phyloP scores from a whole-genome alignment of 2,888 invertebrate genomes.

The Himalopsyche japonica region DNA sequence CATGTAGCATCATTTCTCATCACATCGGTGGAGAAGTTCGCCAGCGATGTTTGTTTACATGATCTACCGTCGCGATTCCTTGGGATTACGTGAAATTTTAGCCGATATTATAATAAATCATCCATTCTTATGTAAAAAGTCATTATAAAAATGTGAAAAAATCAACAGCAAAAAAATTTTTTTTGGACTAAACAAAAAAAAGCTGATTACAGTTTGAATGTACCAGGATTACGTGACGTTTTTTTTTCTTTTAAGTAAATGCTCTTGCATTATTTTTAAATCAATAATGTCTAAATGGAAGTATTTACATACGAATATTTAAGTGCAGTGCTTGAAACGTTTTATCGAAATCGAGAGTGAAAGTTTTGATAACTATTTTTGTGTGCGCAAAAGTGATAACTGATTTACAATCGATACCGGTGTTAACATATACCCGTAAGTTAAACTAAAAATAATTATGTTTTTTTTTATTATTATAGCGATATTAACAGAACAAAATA shows the following conservation, averaged over 20 bases:
- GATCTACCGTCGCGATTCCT: not conserved
- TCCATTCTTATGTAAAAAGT: too few species aligned
- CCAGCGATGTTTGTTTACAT: not conserved
- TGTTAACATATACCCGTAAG: not conserved
- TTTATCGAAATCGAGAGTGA: not conserved
- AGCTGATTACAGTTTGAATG: not conserved
- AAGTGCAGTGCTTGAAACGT: not conserved
- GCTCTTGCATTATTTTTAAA: not conserved
- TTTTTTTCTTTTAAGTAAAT: not conserved
- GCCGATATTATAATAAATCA: not conserved
- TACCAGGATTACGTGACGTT: not conserved
- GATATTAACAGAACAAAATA: too few species aligned
- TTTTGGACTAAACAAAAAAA: not conserved
- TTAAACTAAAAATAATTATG: too few species aligned
- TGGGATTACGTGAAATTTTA: not conserved
- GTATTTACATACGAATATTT: not conserved
- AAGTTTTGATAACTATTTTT: not conserved
- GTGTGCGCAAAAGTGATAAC: not conserved
- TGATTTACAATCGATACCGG: not conserved
- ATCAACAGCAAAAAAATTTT: not conserved
- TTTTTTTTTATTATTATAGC: too few species aligned
- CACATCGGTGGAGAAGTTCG: not conserved
- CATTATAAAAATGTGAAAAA: not conserved
- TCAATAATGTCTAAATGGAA: not conserved
- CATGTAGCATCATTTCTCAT: not conserved